Base-by-base conservation (phyloP, 1,140 invertebrate genomes). In the Helicoverpa zea region DNA sequence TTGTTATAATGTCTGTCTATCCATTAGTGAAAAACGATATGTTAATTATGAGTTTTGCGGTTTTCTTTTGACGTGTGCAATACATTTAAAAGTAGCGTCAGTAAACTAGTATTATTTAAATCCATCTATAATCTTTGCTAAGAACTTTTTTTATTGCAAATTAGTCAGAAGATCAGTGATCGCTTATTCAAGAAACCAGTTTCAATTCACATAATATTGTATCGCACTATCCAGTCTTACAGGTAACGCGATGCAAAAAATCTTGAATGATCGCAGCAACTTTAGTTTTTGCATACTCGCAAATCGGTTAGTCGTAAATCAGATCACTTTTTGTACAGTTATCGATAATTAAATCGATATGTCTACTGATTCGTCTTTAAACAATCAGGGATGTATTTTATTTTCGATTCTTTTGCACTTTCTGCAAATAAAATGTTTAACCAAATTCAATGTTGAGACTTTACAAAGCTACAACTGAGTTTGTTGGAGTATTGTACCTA, bases 301-400 rank as follows among this genome's bases (percentile, higher is more conserved):
- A 66, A 18, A 35, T 66, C n/a, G 54, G 2, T 13, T 61, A 43
- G 18, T 75, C 35, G 56, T 75, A 75, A 75, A 75, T 75, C 54
- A 75, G 73, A 75, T 59, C 73, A 75, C 30, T 75, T 72, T 72
- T 72, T 72, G 23, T 51, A 30, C 49, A 35, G n/a, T 59, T 66
- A 77, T 77, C 73, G 43, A 76, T 77, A 77, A 66, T 77, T 64
- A 77, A 77, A 77, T 76, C 73, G 58, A 76, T 56, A 56, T 51
- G 54, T 76, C 59, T 30, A 51, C 47, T 54, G 47, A 54, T 51
- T 49, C 49, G 49, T 18, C 47, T 66, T 66, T 66, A 66, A 66
- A 7, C 35, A 35, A 66, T 66, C 35, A 49, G 5, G 11, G 10
- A n/a, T 66, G 35, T 35, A 7, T 58, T 58, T 14, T 16, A 16